Evolutionary conservation across 2,797 vertebrate species (phyloP).

Genomic region (Hydrocynus forskahlii): DNA sequence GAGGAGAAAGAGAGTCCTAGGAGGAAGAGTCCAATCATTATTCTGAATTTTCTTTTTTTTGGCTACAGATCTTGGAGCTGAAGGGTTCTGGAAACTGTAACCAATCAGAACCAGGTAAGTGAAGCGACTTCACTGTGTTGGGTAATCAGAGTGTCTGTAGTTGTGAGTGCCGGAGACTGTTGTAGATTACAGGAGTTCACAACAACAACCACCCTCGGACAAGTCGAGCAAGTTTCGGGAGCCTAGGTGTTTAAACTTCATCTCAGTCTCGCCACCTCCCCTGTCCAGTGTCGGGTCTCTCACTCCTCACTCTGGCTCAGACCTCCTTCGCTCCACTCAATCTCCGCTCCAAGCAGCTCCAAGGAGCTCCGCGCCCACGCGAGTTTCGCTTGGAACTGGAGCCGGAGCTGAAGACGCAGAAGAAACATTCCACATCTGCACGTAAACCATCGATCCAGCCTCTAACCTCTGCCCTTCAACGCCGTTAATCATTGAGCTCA

Average conservation of each 20-base stretch:
- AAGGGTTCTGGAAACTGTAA: background rate
- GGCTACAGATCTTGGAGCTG: background rate
- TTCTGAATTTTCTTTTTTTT: background rate
- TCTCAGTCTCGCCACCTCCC: too few species aligned
- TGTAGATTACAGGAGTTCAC: background rate
- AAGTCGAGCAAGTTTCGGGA: background rate
- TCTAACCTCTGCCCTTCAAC: slow-evolving; percentile 15
- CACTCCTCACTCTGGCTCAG: too few species aligned
- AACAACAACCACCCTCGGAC: too few species aligned
- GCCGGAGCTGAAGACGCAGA: background rate
- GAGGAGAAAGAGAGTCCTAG: background rate
- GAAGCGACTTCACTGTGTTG: background rate
- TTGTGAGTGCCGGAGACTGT: background rate
- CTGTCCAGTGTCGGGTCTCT: too few species aligned
- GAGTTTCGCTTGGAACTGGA: background rate
- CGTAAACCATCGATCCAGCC: slow-evolving; percentile 23
- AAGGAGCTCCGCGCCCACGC: too few species aligned
- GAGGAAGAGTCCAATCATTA: background rate
- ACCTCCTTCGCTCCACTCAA: too few species aligned
- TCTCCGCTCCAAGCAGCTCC: too few species aligned
- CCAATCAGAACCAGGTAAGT: background rate
- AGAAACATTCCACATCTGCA: background rate
- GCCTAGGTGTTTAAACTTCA: background rate
- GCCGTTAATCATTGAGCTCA: slow-evolving; percentile 8
- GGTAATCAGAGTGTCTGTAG: background rate